Evolutionary conservation across 2,888 invertebrate species (phyloP).

Genomic region (Rhabditophanes sp.): DNA sequence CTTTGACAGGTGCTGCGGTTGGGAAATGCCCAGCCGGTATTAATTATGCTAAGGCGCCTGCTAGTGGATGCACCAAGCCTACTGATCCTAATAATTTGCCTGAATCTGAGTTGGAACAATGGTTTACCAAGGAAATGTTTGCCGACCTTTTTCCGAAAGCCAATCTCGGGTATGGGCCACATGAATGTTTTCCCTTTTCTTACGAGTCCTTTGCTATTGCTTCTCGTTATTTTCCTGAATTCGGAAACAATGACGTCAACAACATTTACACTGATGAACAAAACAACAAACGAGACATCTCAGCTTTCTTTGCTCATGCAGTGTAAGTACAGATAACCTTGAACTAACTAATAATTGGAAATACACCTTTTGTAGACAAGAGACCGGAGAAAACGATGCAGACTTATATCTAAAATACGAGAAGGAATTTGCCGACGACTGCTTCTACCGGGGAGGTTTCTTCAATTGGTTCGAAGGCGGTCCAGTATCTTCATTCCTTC

Average conservation of each 20-base stretch:
- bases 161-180: constrained; percentile 35
- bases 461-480: neutral
- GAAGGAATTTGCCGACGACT: constrained; percentile 37
- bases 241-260: constrained; percentile 16
- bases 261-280: constrained; percentile 9
- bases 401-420: too few species aligned
- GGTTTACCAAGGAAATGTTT: constrained; percentile 29
- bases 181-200: constrained; percentile 36
- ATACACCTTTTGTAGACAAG: too few species aligned
- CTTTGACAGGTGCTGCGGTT: too few species aligned
- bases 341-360: too few species aligned
- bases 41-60: constrained; percentile 20
- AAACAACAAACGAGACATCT: constrained; percentile 7
- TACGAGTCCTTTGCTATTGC: constrained; percentile 40
- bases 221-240: constrained; percentile 39
- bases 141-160: constrained; percentile 26
- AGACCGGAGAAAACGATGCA: constrained; percentile 40
- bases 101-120: constrained; percentile 18
- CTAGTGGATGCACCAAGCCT: constrained; percentile 15
- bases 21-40: constrained; percentile 16
- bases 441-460: constrained; percentile 42
- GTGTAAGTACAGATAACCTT: too few species aligned
- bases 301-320: constrained; percentile 39
- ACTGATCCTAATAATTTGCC: constrained; percentile 29
- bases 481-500: constrained; percentile 1